Evolutionary conservation across 1,140 invertebrate genomes (phyloP).

Genomic region (Plectus sambesii): DNA sequence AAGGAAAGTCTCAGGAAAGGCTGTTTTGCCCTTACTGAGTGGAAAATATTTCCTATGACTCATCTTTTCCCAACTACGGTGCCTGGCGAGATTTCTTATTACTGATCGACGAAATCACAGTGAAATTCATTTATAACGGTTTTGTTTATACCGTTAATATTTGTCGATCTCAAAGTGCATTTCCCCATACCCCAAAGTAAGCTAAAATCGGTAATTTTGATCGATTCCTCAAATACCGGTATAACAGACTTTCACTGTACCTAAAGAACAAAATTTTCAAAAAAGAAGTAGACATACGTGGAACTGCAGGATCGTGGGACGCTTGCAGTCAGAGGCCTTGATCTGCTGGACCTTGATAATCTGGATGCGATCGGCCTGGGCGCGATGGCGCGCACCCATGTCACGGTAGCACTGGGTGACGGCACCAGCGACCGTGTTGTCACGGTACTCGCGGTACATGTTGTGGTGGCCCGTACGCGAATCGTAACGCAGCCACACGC

Average conservation of each 20-base stretch:
- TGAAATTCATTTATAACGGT: no score
- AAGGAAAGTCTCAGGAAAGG: no score
- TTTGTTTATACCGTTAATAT: no score
- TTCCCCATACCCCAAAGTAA: slow-evolving; percentile 3
- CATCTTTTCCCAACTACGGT: no score
- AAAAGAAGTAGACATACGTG: slow-evolving; percentile 55
- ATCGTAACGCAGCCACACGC: slow-evolving; percentile 89
- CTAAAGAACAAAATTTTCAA: not conserved
- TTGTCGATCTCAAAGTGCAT: slow-evolving; percentile 10
- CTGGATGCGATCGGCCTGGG: slow-evolving; percentile 88
- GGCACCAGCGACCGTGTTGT: slow-evolving; percentile 80
- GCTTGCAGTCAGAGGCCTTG: slow-evolving; percentile 69
- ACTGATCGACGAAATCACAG: no score
- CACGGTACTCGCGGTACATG: slow-evolving; percentile 90
- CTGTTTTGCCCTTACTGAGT: no score
- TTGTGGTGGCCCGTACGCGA: slow-evolving; percentile 97
- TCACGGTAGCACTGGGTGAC: slow-evolving; percentile 97
- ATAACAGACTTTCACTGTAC: not conserved
- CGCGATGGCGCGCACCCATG: slow-evolving; percentile 96
- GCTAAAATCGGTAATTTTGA: slow-evolving; percentile 11
- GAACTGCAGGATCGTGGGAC: slow-evolving; percentile 93
- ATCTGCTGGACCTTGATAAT: slow-evolving; percentile 93
- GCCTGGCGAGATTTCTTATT: no score
- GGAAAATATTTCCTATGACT: no score
- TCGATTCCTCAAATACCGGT: not conserved